A percentile compares a stretch with the other conserved stretches of the same genome.
phyloP scores from a whole-genome alignment of 2,888 invertebrate species.

The Lasioglossum leucozonium region DNA sequence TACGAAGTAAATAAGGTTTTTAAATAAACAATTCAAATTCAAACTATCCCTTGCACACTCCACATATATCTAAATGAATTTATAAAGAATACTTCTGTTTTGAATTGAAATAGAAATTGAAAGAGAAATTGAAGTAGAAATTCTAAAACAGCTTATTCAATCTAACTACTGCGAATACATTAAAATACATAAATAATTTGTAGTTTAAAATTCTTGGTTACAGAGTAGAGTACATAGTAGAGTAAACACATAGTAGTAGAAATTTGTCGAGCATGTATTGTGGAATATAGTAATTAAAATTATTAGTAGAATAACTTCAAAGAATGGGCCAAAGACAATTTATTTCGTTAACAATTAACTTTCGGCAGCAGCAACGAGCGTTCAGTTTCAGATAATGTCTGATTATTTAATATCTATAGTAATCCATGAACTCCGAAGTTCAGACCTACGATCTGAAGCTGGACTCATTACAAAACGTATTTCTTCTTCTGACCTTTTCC shows the following conservation, averaged over 20 bases:
- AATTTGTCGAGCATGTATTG: not conserved
- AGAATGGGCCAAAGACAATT: not conserved
- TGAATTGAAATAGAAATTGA: not conserved
- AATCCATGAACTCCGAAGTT: not conserved
- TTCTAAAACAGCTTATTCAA: not conserved
- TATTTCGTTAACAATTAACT: not conserved
- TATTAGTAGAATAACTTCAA: not conserved
- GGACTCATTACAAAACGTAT: constrained; percentile 3
- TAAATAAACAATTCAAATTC: not conserved
- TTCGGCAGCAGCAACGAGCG: not conserved
- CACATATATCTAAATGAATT: not conserved
- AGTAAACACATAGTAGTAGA: not conserved
- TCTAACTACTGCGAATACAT: not conserved
- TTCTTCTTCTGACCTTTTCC: constrained; percentile 14
- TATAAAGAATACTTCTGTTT: not conserved
- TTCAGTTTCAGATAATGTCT: no score
- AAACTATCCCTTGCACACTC: not conserved
- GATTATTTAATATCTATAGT: no score
- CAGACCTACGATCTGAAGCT: constrained; percentile 3
- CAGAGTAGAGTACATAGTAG: not conserved
- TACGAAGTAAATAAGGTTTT: not conserved
- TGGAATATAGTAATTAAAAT: not conserved
- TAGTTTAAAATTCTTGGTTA: not conserved
- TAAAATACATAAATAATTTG: not conserved
- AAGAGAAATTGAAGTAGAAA: not conserved